Evolutionary conservation across 2,888 invertebrate genomes (phyloP), one percentile per base, ranked within the genome.

Genomic region (Beris chalybata): DNA sequence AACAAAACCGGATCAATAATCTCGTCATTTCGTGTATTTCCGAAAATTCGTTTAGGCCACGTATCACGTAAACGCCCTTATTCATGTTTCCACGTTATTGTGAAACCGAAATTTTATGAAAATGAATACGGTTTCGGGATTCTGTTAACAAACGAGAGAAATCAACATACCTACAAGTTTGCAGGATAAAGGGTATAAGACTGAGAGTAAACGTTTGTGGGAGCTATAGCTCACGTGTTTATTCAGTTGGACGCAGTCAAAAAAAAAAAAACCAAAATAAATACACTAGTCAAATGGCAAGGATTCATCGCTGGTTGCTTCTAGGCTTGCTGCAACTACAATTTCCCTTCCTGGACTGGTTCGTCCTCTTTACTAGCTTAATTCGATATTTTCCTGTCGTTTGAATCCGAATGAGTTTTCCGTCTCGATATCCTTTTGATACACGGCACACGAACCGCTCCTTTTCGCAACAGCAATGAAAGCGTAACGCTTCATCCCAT

Each of bases 341-440:
- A 22, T 22, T 22, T 3, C 3, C 9, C 38, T 38, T 9, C 9
- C 38, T 38, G 38, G 38, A 22, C 22, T 22, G 9, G 38, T 38
- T 9, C 7, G 38, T 38, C 38, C 5, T 57, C 57, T 30, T 57
- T 57, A 45, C 45, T 5, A 45, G 45, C 44, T 57, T 57, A 57
- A 57, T 57, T 57, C 57, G 45, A 57, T 57, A 57, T 57, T 44
- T 53, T 57, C 29, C 57, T 45, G 44, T 22, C 57, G 57, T 57
- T 57, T 45, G 57, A 57, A 38, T 57, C 45, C 29, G 57, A 57
- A 57, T 57, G 44, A 57, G 45, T 45, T 57, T 57, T 45, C 56
- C 45, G 45, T 45, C 45, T 11, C 57, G 57, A 57, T 57, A 57
- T 38, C 38, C 45, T 55, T 56, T 15, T 43, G 56, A 38, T 56